Evolutionary conservation across 2,888 invertebrate genomes (phyloP).

Genomic region (Oasisia sp.): DNA sequence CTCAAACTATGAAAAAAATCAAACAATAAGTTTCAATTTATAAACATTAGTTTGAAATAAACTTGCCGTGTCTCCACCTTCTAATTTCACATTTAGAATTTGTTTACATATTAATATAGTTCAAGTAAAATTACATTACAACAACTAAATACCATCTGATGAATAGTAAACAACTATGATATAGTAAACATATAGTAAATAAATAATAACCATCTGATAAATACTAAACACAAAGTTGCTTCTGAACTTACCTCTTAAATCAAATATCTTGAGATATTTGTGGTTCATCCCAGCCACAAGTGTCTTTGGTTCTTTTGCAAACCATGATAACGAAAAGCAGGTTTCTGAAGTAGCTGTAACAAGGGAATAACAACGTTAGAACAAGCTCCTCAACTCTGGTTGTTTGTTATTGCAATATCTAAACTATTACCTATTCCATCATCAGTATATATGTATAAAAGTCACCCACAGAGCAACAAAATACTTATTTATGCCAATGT

Average conservation of each 20-base stretch:
- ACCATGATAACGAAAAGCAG: conserved; percentile 42
- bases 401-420: background rate
- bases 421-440: too few relatives aligned
- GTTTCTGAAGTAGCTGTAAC: conserved; percentile 34
- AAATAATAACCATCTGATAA: too few relatives aligned
- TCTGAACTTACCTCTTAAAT: conserved; percentile 79
- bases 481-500: too few relatives aligned
- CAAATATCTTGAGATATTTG: conserved; percentile 88
- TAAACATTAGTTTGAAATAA: background rate
- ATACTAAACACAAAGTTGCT: background rate
- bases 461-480: too few relatives aligned
- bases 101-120: too few relatives aligned
- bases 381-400: background rate
- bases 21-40: background rate
- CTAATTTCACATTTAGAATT: background rate
- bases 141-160: too few relatives aligned
- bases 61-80: background rate
- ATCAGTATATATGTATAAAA: too few relatives aligned
- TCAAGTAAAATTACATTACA: too few relatives aligned
- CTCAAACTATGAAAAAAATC: too few relatives aligned
- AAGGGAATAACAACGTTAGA: background rate
- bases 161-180: too few relatives aligned
- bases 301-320: conserved; percentile 33
- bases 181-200: background rate
- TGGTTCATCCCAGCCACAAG: conserved; percentile 84